Percentiles rank a stretch among this genome's conserved stretches.
phyloP scores from a whole-genome alignment of 2,113 vertebrate genomes.

The Pelodiscus sinensis region DNA sequence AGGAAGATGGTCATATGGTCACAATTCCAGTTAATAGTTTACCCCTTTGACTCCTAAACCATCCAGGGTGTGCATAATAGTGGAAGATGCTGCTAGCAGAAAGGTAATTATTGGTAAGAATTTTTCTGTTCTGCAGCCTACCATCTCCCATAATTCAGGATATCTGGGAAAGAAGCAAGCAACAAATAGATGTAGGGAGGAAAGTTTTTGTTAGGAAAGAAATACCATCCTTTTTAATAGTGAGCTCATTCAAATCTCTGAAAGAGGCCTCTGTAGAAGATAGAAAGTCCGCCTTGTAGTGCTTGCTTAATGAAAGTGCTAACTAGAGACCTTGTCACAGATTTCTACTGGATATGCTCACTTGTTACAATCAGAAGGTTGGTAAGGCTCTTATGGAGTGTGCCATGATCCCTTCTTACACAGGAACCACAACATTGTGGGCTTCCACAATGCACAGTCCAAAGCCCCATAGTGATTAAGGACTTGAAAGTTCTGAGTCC shows the following conservation, averaged over 20 bases:
- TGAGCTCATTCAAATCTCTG: background rate
- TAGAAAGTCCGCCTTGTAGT: background rate
- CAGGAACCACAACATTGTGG: background rate
- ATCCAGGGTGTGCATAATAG: background rate
- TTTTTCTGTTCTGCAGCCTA: background rate
- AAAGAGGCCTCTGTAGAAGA: background rate
- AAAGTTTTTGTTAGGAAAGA: background rate
- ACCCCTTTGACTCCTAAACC: background rate
- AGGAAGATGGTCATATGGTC: background rate
- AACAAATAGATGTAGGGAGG: background rate
- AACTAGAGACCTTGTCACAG: background rate
- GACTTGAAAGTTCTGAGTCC: background rate
- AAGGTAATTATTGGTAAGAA: background rate
- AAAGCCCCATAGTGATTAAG: no score
- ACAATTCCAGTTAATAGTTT: background rate
- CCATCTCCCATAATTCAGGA: background rate
- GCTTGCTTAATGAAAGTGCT: background rate
- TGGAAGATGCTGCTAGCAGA: background rate
- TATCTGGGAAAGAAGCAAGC: background rate
- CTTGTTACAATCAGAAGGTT: no score
- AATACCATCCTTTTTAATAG: background rate
- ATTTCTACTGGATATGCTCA: background rate
- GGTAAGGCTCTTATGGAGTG: no score
- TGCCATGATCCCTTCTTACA: background rate
- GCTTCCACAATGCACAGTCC: background rate